Base-by-base conservation (phyloP, 2,113 vertebrate species). In the Istiophorus platypterus region DNA sequence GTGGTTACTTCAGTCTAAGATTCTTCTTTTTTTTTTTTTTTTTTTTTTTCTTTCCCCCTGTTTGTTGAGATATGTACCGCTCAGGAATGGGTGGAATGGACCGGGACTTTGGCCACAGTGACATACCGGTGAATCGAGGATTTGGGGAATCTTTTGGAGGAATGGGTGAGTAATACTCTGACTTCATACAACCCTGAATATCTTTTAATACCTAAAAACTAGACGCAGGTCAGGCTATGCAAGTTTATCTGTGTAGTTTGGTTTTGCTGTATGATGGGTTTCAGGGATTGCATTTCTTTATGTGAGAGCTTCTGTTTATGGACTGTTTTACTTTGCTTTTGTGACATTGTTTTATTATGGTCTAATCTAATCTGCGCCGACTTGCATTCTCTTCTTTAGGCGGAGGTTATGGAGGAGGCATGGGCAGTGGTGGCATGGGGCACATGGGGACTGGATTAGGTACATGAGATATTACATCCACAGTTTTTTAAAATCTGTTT, bases 101-200 rank as follows among this genome's bases (percentile, higher is more conserved):
- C 64, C 95, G 97, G 71, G 98, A 99, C 64, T 99, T 98, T 91
- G 96, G 95, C 80, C 96, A 97, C 85, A 92, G 93, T 91, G 98
- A 99, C 63, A 95, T 99, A 95, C 88, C 94, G 39, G 92, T 99
- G 96, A 99, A 94, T 91, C 96, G 98, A 89, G 95, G 97, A 59
- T 99, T 98, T 92, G 97, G 96, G 64, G 97, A 99, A 79, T 96
- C 98, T 12, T 99, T 97, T 94, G 97, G 98, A 94, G 97, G 96
- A 94, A 96, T 99, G 95, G 96, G 97, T 99, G 72, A 85, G 88
- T 76, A 37, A 49, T 51, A 20, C 11, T 58, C 13, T 59, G 11
- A 47, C 37, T 15, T 17, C 9, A 59, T 12, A 49, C 20, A 5
- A 10, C 1, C 37, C 45, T 56, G 6, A 49, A 47, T 59, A n/a